Evolutionary conservation across 2,797 vertebrate genomes (phyloP), one percentile per base, ranked within the genome.

Genomic region (Toxotes lorentzi): DNA sequence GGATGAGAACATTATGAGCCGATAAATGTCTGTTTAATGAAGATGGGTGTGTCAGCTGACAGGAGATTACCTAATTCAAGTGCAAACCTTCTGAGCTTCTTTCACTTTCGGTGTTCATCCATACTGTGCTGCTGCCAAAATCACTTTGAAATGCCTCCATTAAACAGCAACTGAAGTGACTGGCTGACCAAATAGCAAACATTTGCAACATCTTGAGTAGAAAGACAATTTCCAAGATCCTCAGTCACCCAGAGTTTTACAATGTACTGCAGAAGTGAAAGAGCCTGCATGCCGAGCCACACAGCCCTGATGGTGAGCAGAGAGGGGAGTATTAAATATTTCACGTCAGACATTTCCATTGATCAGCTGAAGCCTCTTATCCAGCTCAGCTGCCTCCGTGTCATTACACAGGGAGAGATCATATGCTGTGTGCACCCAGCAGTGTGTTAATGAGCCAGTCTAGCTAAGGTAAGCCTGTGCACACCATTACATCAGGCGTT

Each of bases 301-400:
- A 40, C 70, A 79, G 60, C 32, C 62, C 23, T 13, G 53, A 63
- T 60, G 54, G 64, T 47, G 32, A 70, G 65, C 53, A 50, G 43
- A 64, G 73, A 41, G 66, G 24, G 57, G 45, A 12, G 73, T 60
- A 16, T 87, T 82, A 78, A 79, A 84, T 81, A 62, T 84, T 84
- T 82, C 51, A 81, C 60, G 5, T 83, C 73, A 85, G 69, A 77
- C 73, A 5, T 82, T 69, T 62, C 68, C 67, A 82, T 73, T 86
- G 85, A 90, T 90, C 80, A 85, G 69, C 60, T 34, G 54, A 75
- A 76, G 74, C 68, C 54, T 90, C 80, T 87, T 43, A 84, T 85
- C 60, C 73, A 30, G 77, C 81, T 86, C 85, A 79, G 70, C 78
- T 76, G 81, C 70, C 78, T 85, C 57, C 6, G 5, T 85, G 82